A percentile compares a stretch with the other conserved stretches of the same genome.
Evolutionary conservation across 2,113 vertebrate genomes (phyloP).

Genomic region (Ascaphus truei): DNA sequence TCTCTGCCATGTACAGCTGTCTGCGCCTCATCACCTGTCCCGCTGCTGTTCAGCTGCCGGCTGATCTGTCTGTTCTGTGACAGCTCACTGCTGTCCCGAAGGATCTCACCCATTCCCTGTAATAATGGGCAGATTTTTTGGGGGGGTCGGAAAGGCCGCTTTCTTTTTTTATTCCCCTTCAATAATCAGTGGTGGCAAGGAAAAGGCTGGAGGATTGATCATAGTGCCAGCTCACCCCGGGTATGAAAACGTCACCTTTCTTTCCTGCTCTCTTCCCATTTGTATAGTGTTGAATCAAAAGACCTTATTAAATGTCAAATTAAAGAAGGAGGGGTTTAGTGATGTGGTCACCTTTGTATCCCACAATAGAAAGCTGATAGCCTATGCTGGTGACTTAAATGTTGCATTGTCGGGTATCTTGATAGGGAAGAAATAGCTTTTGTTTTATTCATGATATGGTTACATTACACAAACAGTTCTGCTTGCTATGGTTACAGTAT

Average conservation of each 20-base stretch:
- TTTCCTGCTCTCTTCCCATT: no score
- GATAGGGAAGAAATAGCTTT: neutral
- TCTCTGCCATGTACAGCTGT: slow-evolving; percentile 18
- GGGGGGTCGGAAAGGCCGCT: neutral
- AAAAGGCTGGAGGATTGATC: no score
- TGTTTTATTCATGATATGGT: slow-evolving; percentile 15
- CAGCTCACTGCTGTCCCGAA: neutral
- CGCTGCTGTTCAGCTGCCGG: neutral
- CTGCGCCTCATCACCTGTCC: neutral
- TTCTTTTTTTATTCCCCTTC: neutral
- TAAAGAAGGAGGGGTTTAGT: neutral
- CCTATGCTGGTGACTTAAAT: neutral
- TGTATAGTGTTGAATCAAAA: neutral
- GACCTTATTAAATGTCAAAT: neutral
- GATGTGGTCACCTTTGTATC: neutral
- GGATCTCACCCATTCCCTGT: neutral
- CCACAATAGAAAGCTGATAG: neutral
- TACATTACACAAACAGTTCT: slow-evolving; percentile 11
- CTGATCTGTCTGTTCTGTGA: neutral
- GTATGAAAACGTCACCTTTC: no score
- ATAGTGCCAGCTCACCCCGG: no score
- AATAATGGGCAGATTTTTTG: neutral
- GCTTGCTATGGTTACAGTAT: slow-evolving; percentile 8
- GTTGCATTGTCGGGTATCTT: neutral
- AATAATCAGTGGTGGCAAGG: no score